Base-by-base conservation (phyloP, 2,113 vertebrate genomes). In the Suricata suricatta region DNA sequence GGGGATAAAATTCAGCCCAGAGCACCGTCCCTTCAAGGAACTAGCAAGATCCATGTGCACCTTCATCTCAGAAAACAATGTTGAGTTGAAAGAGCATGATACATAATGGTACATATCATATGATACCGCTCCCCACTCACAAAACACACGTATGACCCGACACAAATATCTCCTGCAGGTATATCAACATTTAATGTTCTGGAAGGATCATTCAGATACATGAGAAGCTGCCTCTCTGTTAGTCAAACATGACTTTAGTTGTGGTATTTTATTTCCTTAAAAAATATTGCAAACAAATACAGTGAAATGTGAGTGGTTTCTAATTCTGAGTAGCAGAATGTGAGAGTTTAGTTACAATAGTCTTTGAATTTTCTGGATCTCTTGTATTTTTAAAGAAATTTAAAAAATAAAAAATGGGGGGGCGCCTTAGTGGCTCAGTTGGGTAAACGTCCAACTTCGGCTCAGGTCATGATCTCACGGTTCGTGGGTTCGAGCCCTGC, bases 231-330 rank as follows among this genome's bases (percentile, higher is more conserved):
- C 29, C 10, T 83, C 63, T 54, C 0, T 74, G 47, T 68, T 86
- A 13, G 33, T 47, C 72, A 84, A 85, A 38, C 12, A n/a, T n/a
- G 21, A 60, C 41, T 47, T 94, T 25, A 38, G 15, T 72, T 63
- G 3, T 69, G 11, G 27, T 72, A 4, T 92, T 93, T 97, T 74
- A 35, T 71, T 81, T 90, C 44, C 93, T 95, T 88, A 60, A 92
- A 88, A 76, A 87, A 71, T 29, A 93, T 79, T 85, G 76, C 33
- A 27, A 91, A 44, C 13, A 77, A 83, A 77, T 68, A 17, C 0
- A 4, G 50, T 63, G 27, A 76, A 77, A 74, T 79, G 10, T 35
- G 64, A 92, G 76, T 44, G 69, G 27, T 57, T 81, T 96, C 52
- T 76, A 82, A 89, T 69, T 80, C 68, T 74, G 27, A 35, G n/a